These are phyloP conservation scores for Burhinus oedicnemus DNA, from an alignment of 2,113 vertebrate genomes.

Conservation along the genomic window DNA sequence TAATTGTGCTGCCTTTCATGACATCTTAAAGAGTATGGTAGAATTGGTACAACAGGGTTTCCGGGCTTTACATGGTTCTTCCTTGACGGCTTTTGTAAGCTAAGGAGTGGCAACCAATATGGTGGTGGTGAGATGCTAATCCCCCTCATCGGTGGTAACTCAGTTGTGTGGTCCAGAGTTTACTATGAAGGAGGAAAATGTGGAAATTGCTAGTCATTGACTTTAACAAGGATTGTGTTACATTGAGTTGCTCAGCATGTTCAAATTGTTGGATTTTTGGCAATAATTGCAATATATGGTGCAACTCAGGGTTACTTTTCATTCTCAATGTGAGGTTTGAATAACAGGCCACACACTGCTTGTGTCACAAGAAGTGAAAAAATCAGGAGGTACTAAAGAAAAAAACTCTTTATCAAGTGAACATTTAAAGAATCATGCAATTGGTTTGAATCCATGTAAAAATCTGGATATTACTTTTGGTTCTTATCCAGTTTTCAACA, in stretches of 20 bases:
- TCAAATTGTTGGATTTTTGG: background rate
- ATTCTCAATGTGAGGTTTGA: background rate
- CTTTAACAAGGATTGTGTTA: background rate
- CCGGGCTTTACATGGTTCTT: background rate
- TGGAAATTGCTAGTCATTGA: background rate
- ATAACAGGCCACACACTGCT: background rate
- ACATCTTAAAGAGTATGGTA: background rate
- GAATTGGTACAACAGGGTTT: background rate
- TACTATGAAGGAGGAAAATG: background rate
- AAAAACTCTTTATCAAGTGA: background rate
- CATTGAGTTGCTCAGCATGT: background rate
- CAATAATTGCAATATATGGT: background rate
- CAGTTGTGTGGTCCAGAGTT: background rate
- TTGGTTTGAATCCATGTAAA: background rate
- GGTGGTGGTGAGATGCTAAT: background rate
- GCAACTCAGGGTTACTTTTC: background rate
- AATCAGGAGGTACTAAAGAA: background rate
- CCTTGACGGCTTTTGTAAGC: background rate
- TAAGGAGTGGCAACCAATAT: background rate
- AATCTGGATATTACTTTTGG: background rate
- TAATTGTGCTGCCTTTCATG: background rate
- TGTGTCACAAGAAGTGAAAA: background rate
- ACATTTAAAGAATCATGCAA: background rate
- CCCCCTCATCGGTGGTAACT: background rate
- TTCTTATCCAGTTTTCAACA: background rate